Conservation (phyloP, 1,140 invertebrate genomes). For the Tetragnatha versicolor region DNA sequence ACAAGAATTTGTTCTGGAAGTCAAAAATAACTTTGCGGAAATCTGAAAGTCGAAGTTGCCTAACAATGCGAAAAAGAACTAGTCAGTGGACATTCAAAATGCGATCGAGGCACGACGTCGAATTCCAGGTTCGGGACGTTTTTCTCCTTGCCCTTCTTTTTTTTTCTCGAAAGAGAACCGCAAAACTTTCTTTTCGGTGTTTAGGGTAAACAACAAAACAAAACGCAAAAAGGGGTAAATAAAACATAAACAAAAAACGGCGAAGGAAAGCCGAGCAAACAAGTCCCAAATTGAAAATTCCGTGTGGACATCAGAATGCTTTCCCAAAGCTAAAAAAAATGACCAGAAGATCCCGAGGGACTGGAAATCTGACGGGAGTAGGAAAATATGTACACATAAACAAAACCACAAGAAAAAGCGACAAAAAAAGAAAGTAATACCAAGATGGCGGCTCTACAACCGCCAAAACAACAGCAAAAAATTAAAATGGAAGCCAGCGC, state of each 20-base stretch:
- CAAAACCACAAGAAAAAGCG: neutral
- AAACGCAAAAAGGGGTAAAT: neutral
- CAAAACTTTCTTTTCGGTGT: neutral
- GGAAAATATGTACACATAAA: slow-evolving; percentile 39
- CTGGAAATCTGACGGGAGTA: neutral
- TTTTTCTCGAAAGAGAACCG: neutral
- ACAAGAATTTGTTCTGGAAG: too few species aligned
- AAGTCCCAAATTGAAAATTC: slow-evolving; percentile 39
- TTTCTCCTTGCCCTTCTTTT: neutral
- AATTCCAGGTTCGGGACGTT: neutral
- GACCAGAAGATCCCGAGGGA: slow-evolving; percentile 29
- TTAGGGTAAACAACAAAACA: slow-evolving; percentile 29
- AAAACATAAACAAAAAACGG: neutral
- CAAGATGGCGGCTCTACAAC: slow-evolving; percentile 17
- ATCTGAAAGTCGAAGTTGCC: too few species aligned
- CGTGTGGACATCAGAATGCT: slow-evolving; percentile 47
- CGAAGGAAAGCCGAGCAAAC: slow-evolving; percentile 15
- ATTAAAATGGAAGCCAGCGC: slow-evolving; percentile 10
- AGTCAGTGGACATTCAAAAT: slow-evolving; percentile 49
- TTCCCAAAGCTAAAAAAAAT: slow-evolving; percentile 52
- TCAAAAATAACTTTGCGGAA: too few species aligned
- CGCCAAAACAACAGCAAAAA: slow-evolving; percentile 23
- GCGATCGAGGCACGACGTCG: slow-evolving; percentile 18
- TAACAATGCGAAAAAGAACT: slow-evolving; percentile 4
- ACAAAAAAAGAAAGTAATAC: slow-evolving; percentile 26